A percentile compares a stretch with the other conserved stretches of the same genome.
These are phyloP conservation scores for Hoplodrina ambigua DNA, from an alignment of 2,888 invertebrate species.

Conservation along the genomic window DNA sequence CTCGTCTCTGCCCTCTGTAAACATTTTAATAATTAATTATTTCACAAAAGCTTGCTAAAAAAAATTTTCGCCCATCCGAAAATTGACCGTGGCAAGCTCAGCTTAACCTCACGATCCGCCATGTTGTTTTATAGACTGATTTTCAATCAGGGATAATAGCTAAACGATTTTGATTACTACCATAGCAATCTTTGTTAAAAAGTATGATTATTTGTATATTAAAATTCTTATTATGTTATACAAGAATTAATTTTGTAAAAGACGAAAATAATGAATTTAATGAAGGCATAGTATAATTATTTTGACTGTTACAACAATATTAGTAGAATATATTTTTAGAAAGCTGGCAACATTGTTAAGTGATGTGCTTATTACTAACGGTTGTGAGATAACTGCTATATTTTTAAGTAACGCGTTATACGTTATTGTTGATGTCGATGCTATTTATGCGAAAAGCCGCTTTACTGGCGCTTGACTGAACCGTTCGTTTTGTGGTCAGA, in stretches of 20 bases:
- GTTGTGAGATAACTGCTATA: not conserved
- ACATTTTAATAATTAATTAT: too few species aligned
- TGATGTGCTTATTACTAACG: constrained; percentile 41
- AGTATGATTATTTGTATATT: too few species aligned
- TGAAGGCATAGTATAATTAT: not conserved
- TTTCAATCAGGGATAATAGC: not conserved
- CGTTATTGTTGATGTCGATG: too few species aligned
- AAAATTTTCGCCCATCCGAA: not conserved
- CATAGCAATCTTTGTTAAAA: not conserved
- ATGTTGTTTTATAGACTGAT: not conserved
- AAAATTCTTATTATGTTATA: too few species aligned
- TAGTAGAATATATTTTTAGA: constrained; percentile 70
- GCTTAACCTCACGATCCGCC: constrained; percentile 8
- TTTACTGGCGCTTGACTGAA: too few species aligned
- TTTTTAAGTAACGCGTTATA: too few species aligned
- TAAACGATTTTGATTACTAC: not conserved
- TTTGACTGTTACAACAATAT: constrained; percentile 28
- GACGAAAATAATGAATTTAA: not conserved
- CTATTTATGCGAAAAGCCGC: too few species aligned
- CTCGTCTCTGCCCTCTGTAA: too few species aligned
- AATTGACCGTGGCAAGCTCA: not conserved
- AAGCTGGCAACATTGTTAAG: constrained; percentile 73
- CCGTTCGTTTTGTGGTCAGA: too few species aligned
- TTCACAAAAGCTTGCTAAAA: too few species aligned
- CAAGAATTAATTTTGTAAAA: not conserved